phyloP scores from a whole-genome alignment of 2,797 vertebrate genomes.

The Lepus townsendii region DNA sequence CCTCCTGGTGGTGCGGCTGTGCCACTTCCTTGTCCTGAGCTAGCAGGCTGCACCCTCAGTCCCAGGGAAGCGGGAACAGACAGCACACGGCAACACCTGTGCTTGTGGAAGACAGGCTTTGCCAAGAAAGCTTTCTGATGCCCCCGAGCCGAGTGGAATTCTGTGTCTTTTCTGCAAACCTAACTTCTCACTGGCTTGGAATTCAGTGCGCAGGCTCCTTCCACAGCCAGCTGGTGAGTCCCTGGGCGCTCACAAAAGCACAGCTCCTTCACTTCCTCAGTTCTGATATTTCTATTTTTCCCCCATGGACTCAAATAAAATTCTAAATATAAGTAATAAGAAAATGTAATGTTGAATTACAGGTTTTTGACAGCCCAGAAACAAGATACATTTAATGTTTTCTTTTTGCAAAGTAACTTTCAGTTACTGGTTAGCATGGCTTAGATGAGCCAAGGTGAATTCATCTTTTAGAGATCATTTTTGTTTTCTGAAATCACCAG shows the following conservation, averaged over 20 bases:
- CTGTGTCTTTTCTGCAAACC: background rate
- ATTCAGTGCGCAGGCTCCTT: background rate
- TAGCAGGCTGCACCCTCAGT: background rate
- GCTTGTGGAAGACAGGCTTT: constrained; percentile 3
- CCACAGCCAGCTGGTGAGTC: background rate
- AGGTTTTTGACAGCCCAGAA: background rate
- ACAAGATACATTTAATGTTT: constrained; percentile 7
- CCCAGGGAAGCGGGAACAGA: background rate
- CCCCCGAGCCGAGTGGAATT: background rate
- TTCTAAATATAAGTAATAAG: background rate
- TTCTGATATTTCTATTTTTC: background rate
- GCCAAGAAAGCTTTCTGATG: background rate
- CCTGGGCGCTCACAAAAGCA: background rate
- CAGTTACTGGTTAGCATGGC: constrained; percentile 43
- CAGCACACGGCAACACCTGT: background rate
- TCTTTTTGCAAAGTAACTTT: constrained; percentile 45
- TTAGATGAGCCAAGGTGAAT: background rate
- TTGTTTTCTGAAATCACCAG: constrained; percentile 31
- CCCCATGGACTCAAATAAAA: background rate
- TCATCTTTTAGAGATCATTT: constrained; percentile 37
- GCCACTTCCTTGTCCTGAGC: background rate
- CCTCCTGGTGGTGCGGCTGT: background rate
- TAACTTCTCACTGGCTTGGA: background rate
- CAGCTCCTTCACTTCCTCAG: background rate
- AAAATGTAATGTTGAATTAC: background rate